Evolutionary conservation across 1,140 invertebrate species (phyloP), one percentile per base, ranked within the genome.

Genomic region (Bombus sibiricus): DNA sequence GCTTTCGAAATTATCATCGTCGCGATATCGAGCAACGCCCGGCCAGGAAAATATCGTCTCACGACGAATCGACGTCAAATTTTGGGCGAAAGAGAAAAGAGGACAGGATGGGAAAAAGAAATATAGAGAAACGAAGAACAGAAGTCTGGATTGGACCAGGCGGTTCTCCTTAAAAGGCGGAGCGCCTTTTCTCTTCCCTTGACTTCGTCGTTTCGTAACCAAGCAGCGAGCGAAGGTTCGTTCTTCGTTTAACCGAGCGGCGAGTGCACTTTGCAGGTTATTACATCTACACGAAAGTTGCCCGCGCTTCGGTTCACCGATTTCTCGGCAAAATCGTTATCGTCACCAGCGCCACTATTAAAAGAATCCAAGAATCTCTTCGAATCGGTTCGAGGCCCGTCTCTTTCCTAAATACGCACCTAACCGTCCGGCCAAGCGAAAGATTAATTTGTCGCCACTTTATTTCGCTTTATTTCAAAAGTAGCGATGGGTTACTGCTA

Each of bases 271-370:
- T 86, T 75, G 53, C 85, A 28, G 81, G 47, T 62, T 86, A 85
- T 85, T 89, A 79, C 78, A 62, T 62, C 59, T 59, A 72, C 22
- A 80, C 66, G 71, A 89, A 89, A 89, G 80, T 74, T 62, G 72
- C 79, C 47, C 68, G 28, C 39, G 77, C 32, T 62, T 57, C 59
- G 69, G 78, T 69, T 79, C 47, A 37, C 37, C 75, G 78, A 78
- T 71, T 90, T 87, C 88, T 87, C 76, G 88, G 73, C 81, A 87
- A 90, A 89, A 90, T 85, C 76, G 66, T 84, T 77, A 73, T 73
- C 64, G 41, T 75, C 64, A 57, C 28, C 79, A 64, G n/a, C 79
- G 3, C 59, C 57, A n/a, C 64, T 25, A 8, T 53, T 2, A 0
- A 0, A n/a, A 43, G 34, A 64, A 64, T 68, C 34, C n/a, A 37